These are phyloP conservation scores for Pollenia amentaria DNA, from an alignment of 2,888 invertebrate species.

Conservation along the genomic window DNA sequence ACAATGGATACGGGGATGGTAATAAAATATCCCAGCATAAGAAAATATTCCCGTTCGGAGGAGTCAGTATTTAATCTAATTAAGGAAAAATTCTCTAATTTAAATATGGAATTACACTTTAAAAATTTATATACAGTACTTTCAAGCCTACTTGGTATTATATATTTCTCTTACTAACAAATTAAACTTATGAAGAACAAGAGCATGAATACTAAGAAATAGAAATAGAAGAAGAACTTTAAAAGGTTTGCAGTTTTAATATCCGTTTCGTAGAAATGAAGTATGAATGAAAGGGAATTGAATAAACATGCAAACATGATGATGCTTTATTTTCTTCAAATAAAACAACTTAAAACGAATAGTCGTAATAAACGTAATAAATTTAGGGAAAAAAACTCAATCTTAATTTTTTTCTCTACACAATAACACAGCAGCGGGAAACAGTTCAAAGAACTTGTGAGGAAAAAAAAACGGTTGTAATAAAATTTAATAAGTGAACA, in stretches of 20 bases:
- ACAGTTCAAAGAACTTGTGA: slow-evolving; percentile 16
- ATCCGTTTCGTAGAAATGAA: slow-evolving; percentile 25
- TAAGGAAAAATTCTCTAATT: too few species aligned
- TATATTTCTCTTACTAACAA: background rate
- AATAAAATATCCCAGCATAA: too few species aligned
- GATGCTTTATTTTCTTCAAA: slow-evolving; percentile 30
- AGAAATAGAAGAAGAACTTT: slow-evolving; percentile 33
- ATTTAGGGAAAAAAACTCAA: background rate
- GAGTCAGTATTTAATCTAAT: too few species aligned
- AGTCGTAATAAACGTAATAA: slow-evolving; percentile 1
- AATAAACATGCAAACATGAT: slow-evolving; percentile 53
- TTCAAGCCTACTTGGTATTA: too few species aligned
- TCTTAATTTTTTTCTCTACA: background rate
- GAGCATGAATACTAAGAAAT: background rate
- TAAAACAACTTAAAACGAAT: background rate
- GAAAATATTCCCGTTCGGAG: too few species aligned
- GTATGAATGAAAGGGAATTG: slow-evolving; percentile 31
- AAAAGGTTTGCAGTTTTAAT: slow-evolving; percentile 41
- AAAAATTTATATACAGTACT: too few species aligned
- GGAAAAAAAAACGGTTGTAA: background rate
- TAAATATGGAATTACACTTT: too few species aligned
- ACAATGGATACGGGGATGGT: too few species aligned
- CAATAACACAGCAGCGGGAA: slow-evolving; percentile 8
- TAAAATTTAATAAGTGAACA: slow-evolving; percentile 28
- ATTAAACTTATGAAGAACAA: background rate